Conservation (phyloP, 2,113 vertebrate genomes). For the Rallus limicola region DNA sequence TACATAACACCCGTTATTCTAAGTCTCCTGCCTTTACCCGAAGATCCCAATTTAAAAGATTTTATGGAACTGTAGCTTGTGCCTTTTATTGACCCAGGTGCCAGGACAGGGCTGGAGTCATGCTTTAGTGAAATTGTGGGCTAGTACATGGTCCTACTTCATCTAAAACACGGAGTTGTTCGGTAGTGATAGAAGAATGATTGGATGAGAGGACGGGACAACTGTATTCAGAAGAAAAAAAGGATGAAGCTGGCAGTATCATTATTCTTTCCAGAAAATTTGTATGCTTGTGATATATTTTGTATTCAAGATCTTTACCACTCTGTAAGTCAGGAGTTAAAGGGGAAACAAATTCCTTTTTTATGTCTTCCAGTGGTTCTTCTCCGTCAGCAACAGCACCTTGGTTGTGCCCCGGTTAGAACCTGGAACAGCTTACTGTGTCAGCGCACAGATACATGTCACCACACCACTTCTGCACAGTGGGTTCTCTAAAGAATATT, state of each 20-base stretch:
- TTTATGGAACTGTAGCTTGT: background rate
- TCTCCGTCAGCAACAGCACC: conserved; percentile 63
- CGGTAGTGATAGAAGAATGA: background rate
- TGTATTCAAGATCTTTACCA: background rate
- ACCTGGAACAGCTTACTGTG: conserved; percentile 74
- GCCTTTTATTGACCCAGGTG: background rate
- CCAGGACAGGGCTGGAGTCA: background rate
- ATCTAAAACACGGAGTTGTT: background rate
- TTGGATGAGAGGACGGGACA: background rate
- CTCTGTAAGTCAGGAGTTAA: background rate
- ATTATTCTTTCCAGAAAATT: background rate
- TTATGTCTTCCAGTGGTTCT: conserved; percentile 69
- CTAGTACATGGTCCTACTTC: background rate
- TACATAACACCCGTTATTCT: background rate
- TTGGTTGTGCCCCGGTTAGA: conserved; percentile 71
- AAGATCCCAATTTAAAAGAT: background rate
- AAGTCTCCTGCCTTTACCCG: background rate
- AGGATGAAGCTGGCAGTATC: background rate
- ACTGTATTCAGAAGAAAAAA: background rate
- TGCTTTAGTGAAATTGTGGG: background rate
- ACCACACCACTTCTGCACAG: conserved; percentile 28
- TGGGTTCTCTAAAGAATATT: conserved; percentile 65
- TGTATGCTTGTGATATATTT: background rate
- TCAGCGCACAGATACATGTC: conserved; percentile 64
- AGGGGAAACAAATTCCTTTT: background rate